Evolutionary conservation across 2,797 vertebrate species (phyloP), one percentile per base, ranked within the genome.

Genomic region (Orientallactaga sibirica): DNA sequence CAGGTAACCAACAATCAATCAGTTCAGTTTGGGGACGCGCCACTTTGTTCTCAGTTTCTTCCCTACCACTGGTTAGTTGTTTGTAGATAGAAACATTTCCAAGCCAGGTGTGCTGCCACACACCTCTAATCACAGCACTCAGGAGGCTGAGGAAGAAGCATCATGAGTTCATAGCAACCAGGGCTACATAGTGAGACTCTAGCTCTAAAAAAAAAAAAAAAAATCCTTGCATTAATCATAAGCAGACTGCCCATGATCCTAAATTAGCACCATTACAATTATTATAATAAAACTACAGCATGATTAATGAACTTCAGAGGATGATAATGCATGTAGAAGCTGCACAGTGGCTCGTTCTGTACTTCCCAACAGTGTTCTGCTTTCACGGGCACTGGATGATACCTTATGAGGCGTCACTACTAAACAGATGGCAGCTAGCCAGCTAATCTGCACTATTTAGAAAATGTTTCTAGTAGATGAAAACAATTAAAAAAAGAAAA

Each of bases 391-490:
- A 62, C 25, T 55, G 24, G 22, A 89, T 90, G 48, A 77, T 16
- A 37, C 66, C 62, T 76, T 67, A 77, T 9, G 16, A 71, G 61
- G 14, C 61, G 15, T 79, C 37, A 81, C 41, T 75, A 88, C 78
- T 24, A 71, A 76, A 79, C 37, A 76, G 64, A 81, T 16, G 73
- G 27, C 25, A 96, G 86, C 67, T 89, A 95, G 85, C 73, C 43
- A 61, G 86, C 62, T 94, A 78, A 78, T 90, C 83, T 22, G 7
- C 58, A 71, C 89, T 76, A 87, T 71, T 90, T 85, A 92, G 78
- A 90, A 94, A 92, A 90, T 76, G 68, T 70, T 88, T 96, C 90
- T 68, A 73, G 41, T 15, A 91, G 91, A 58, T 90, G 82, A 43
- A 95, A 94, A 78, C 67, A 67, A 67, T 27, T 2, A 62, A 90